These are phyloP conservation scores for Adelosebastes latens DNA, from an alignment of 2,797 vertebrate species.

Conservation along the genomic window DNA sequence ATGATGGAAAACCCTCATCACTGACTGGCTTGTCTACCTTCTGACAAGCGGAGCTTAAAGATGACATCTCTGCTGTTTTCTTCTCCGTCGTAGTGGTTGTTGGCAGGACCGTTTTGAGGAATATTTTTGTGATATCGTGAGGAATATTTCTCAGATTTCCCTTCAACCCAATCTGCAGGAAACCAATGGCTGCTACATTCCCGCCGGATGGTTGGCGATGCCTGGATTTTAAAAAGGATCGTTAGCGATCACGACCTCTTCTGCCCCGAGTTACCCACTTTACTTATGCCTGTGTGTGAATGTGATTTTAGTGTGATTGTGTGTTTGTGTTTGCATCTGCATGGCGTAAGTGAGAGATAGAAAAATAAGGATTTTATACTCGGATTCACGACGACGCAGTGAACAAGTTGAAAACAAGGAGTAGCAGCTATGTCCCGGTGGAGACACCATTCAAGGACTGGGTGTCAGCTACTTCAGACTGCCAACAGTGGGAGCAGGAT, in stretches of 20 bases:
- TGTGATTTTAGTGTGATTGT: constrained; percentile 38
- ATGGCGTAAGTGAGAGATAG: constrained; percentile 52
- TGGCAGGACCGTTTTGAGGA: constrained; percentile 38
- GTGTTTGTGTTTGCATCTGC: constrained; percentile 45
- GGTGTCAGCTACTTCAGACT: constrained; percentile 76
- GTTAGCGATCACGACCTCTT: not conserved
- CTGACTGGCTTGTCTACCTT: constrained; percentile 81
- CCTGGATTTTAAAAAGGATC: constrained; percentile 86
- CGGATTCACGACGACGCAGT: constrained; percentile 23
- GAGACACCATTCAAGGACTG: constrained; percentile 71
- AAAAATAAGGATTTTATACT: constrained; percentile 17
- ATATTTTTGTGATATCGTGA: constrained; percentile 46
- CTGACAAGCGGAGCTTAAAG: constrained; percentile 82
- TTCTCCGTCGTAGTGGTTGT: not conserved
- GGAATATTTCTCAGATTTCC: constrained; percentile 82
- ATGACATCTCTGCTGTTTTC: constrained; percentile 79
- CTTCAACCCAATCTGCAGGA: constrained; percentile 76
- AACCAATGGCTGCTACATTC: constrained; percentile 71
- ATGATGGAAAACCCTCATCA: constrained; percentile 86
- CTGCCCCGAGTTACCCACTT: constrained; percentile 25
- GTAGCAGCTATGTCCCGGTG: constrained; percentile 84
- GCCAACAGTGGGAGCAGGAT: constrained; percentile 80
- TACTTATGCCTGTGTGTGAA: constrained; percentile 29
- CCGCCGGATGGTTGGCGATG: constrained; percentile 52
- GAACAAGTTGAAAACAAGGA: constrained; percentile 30